Conservation (phyloP, 37 sponge, comb jelly and placozoan species). For the Halisarca cf. caerulea region DNA sequence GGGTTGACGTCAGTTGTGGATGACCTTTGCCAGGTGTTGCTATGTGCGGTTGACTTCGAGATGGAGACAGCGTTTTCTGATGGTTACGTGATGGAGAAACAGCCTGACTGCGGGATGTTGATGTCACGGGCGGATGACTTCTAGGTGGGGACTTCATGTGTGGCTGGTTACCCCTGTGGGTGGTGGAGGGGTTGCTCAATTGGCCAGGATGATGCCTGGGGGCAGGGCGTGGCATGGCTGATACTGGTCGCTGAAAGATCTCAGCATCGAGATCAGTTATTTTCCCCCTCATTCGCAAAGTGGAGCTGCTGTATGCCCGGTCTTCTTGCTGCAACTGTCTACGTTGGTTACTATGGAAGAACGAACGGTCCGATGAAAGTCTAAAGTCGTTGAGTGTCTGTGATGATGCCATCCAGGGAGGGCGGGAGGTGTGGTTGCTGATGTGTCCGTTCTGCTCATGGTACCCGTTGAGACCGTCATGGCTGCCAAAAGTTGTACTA, state of each 20-base stretch:
- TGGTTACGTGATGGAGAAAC: not conserved
- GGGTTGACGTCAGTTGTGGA: no score
- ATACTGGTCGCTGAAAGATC: not conserved
- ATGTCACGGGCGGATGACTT: no score
- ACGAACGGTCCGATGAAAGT: not conserved
- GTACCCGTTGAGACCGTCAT: no score
- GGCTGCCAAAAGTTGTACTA: no score
- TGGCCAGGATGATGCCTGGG: not conserved
- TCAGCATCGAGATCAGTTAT: not conserved
- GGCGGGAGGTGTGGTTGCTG: not conserved
- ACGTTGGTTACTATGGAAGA: no score
- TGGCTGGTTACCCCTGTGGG: not conserved
- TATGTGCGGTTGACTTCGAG: no score
- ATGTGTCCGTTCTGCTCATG: no score
- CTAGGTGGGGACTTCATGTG: not conserved
- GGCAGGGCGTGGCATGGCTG: not conserved
- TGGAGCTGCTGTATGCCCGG: not conserved
- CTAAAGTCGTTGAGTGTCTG: slow-evolving; percentile 5
- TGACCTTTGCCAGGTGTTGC: no score
- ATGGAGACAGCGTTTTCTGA: not conserved
- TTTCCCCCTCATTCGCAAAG: not conserved
- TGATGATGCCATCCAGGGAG: not conserved
- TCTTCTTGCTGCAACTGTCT: no score
- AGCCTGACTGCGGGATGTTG: not conserved
- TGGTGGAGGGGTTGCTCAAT: not conserved